These are phyloP conservation scores for Dicyrtomina minuta DNA, from an alignment of 2,888 invertebrate genomes.

Conservation along the genomic window DNA sequence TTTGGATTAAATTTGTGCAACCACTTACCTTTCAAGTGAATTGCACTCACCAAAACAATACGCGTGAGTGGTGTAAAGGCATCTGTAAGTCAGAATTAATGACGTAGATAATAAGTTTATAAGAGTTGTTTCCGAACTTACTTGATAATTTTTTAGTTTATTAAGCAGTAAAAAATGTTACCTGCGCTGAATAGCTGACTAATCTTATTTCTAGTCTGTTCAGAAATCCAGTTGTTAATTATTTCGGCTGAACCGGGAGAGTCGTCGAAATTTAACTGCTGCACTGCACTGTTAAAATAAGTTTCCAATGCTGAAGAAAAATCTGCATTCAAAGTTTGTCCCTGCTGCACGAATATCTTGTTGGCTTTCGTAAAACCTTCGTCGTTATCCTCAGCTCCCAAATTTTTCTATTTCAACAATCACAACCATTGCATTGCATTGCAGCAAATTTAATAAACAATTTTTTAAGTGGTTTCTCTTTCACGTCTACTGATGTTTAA, in stretches of 20 bases:
- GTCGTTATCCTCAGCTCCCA: not conserved
- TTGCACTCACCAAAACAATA: constrained; percentile 56
- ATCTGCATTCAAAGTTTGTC: constrained; percentile 39
- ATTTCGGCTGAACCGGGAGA: constrained; percentile 53
- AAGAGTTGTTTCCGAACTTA: not conserved
- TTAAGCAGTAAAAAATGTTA: constrained; percentile 4
- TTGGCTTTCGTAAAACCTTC: constrained; percentile 47
- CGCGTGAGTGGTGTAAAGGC: constrained; percentile 53
- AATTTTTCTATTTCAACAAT: not conserved
- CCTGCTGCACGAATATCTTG: constrained; percentile 54
- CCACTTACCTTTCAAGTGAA: constrained; percentile 57
- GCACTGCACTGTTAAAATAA: constrained; percentile 49
- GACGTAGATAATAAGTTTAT: not conserved
- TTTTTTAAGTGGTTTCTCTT: constrained; percentile 29
- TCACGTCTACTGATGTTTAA: no score
- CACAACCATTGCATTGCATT: not conserved
- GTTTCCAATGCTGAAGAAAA: constrained; percentile 47
- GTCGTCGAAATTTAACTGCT: constrained; percentile 53
- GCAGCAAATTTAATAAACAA: not conserved
- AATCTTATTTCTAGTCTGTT: constrained; percentile 59
- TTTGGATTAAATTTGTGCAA: constrained; percentile 39
- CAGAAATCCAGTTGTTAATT: constrained; percentile 60
- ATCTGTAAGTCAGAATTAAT: constrained; percentile 25
- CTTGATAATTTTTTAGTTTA: not conserved
- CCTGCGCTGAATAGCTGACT: constrained; percentile 57